Base-by-base conservation (phyloP, 2,113 vertebrate genomes). In the Gulo gulo region DNA sequence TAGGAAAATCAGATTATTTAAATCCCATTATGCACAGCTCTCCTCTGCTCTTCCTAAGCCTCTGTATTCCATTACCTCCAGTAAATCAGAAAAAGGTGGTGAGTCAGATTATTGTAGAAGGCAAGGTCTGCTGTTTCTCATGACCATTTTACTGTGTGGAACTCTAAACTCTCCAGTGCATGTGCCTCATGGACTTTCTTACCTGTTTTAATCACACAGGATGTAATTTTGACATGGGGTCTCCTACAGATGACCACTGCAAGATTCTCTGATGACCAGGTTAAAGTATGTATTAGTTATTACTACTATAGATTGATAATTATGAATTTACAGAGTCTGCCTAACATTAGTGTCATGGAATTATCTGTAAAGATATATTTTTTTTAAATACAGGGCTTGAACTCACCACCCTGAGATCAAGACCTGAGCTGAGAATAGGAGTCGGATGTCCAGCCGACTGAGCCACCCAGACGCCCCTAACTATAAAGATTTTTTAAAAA, bases 1-100 rank as follows among this genome's bases (percentile, higher is more conserved):
- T 96, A 97, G 95, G 94, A 97, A 98, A 98, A 97, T 98, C 96
- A 97, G 97, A 97, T 98, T 97, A 97, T 97, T 97, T 94, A 97
- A 98, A 97, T 97, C 97, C 97, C 95, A 93, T 97, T 97, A 97
- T 97, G 90, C 80, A 84, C 67, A 93, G 93, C 92, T 96, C 95
- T 94, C 89, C 65, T 95, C 88, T 96, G 15, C 95, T 96, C 92
- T 91, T 92, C 57, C 95, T 95, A 91, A 97, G 88, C 92, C 91
- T 87, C 90, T 97, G 88, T 96, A 79, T 98, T 97, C 96, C 96
- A 97, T 98, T 97, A 98, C 96, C 94, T 97, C 90, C 73, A 95
- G 97, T 94, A 96, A 97, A 96, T 97, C 94, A 97, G 97, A 93
- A 96, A 95, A 96, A 94, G 92, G 97, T 92, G 96, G 92, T 59